These are phyloP conservation scores for Drosophila imparisetae DNA, from an alignment of 2,888 invertebrate genomes.

Conservation along the genomic window DNA sequence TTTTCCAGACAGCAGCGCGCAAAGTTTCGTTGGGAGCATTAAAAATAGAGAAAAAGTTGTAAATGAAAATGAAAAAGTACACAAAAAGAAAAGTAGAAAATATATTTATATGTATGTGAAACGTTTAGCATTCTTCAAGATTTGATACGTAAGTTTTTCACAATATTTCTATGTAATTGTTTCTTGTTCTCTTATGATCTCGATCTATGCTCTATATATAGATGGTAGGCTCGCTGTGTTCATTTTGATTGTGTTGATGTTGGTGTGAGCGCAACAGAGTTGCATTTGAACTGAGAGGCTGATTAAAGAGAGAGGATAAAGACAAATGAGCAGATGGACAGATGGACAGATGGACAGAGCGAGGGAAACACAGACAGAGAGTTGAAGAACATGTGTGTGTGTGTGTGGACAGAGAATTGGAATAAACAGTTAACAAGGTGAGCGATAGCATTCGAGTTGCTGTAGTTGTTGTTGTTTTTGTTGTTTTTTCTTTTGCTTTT, in stretches of 20 bases:
- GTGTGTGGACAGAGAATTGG: slow-evolving; percentile 25
- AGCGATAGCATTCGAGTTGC: slow-evolving; percentile 18
- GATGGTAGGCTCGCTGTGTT: slow-evolving; percentile 14
- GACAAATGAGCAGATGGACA: slow-evolving; percentile 1
- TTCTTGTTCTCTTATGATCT: slow-evolving; percentile 5
- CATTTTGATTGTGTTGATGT: slow-evolving; percentile 16
- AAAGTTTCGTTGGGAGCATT: slow-evolving; percentile 71
- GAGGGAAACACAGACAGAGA: slow-evolving; percentile 1
- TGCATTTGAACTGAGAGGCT: slow-evolving; percentile 14
- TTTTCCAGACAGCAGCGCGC: slow-evolving; percentile 78
- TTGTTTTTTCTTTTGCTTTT: background rate
- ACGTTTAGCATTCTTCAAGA: slow-evolving; percentile 53
- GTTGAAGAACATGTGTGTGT: slow-evolving; percentile 8
- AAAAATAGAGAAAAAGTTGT: slow-evolving; percentile 71
- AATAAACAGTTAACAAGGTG: slow-evolving; percentile 9
- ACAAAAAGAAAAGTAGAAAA: slow-evolving; percentile 71
- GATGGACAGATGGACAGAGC: slow-evolving; percentile 22
- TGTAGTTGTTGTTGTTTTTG: slow-evolving; percentile 1
- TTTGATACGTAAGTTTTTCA: slow-evolving; percentile 47
- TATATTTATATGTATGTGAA: slow-evolving; percentile 62
- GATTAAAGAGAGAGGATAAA: background rate
- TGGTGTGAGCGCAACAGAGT: slow-evolving; percentile 22
- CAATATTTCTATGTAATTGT: slow-evolving; percentile 30
- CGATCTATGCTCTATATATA: slow-evolving; percentile 16
- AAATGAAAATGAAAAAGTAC: slow-evolving; percentile 76